phyloP scores from a whole-genome alignment of 2,113 vertebrate species.

The Mobula birostris region DNA sequence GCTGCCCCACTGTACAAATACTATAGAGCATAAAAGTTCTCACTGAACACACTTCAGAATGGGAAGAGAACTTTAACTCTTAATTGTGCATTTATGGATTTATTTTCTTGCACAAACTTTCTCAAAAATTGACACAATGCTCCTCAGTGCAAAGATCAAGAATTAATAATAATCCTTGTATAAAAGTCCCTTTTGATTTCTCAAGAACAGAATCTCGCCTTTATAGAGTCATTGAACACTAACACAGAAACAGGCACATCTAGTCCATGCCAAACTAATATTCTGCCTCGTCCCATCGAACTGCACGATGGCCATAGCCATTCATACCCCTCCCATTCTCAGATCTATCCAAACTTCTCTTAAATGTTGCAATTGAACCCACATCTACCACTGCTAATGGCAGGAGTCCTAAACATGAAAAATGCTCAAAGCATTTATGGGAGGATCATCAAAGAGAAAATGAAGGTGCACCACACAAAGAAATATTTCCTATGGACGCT shows the following conservation, averaged over 20 bases:
- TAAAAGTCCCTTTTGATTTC: background rate
- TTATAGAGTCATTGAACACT: background rate
- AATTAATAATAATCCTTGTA: background rate
- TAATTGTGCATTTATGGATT: background rate
- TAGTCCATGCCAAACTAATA: no score
- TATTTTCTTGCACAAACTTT: background rate
- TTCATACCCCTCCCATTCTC: no score
- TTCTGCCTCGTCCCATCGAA: no score
- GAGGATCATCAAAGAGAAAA: background rate
- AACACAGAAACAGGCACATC: no score
- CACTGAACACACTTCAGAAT: background rate
- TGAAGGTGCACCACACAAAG: background rate
- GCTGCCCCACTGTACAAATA: background rate
- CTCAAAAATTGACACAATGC: background rate
- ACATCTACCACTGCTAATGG: no score
- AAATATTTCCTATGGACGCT: no score
- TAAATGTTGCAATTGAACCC: no score
- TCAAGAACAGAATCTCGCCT: background rate
- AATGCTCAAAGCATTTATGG: background rate
- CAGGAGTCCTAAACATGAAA: background rate
- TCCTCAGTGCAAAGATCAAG: background rate
- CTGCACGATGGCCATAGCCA: no score
- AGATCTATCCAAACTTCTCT: no score
- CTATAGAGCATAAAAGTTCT: background rate
- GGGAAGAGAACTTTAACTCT: background rate